Evolutionary conservation across 2,888 invertebrate genomes (phyloP), one percentile per base, ranked within the genome.

Genomic region (Drosophila vallismaia): DNA sequence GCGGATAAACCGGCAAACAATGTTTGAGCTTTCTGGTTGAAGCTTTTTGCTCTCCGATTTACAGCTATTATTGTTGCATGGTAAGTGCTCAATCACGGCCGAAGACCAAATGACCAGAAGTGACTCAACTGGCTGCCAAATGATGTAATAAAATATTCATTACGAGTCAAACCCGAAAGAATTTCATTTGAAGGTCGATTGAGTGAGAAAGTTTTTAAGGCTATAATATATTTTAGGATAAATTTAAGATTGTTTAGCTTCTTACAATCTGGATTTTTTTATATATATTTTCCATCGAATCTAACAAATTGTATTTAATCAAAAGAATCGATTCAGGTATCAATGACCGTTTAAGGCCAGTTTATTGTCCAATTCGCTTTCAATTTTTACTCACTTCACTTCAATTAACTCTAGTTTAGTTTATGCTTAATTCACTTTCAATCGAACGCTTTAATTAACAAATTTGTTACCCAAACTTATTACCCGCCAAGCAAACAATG

Each of bases 1-100:
- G 52, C 36, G 78, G 45, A 49, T 46, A 44, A 54, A 64, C 69
- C 60, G 55, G 74, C 54, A 64, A 45, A 54, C 52, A 44, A 59
- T 48, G 19, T 42, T 44, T 53, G 75, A 82, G 82, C 85, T 82
- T 82, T 82, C 60, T 33, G 69, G 45, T 71, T 71, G 53, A 73
- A 86, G 87, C 82, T 81, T 87, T 82, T 75, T 49, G 64, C 51
- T 48, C 68, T 50, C 29, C n/a, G 49, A 42, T 19, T 55, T 75
- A 62, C 57, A 56, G 60, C 57, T 36, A 70, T 62, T 59, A 66
- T 76, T 86, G 69, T 50, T 71, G 54, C 71, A 74, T 33, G 50
- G 51, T 71, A 86, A 86, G 76, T 85, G 82, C 88, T 78, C 86
- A 63, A 75, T 82, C 87, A 81, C 81, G 82, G 69, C 29, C 59